Base-by-base conservation (phyloP, 2,797 vertebrate genomes). In the Apogon hyalosoma region DNA sequence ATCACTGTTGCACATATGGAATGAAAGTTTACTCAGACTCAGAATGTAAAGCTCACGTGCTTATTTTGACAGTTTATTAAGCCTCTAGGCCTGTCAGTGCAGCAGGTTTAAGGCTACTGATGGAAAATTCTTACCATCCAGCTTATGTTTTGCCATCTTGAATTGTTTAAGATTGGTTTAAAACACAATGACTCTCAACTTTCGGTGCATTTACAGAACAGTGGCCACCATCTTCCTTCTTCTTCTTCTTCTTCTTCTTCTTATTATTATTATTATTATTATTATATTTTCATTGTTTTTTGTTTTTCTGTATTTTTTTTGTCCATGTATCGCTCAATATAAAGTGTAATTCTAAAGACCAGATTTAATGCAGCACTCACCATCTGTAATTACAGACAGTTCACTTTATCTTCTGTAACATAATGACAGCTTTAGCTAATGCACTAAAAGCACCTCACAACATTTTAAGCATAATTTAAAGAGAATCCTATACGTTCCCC, bases 141-240 rank as follows among this genome's bases (percentile, higher is more conserved):
- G 90, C 82, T 93, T 57, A 83, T 90, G 0, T 85, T 54, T 75
- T 93, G 11, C 7, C 6, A 41, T 40, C 13, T 47, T 12, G 6
- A 6, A 10, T 15, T 51, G 31, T 55, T 12, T 42, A 51, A 2
- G n/a, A 49, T n/a, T 38, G 11, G 80, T 42, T 69, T 73, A 53
- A 83, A 92, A 45, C 88, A 10, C 42, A 3, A 60, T 53, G 13
- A 9, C 4, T 94, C 88, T 72, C 78, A 94, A 63, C 87, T 93
- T 83, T 88, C 92, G 67, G 64, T 15, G 21, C 11, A 21, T 53
- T 21, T 33, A 11, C 36, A 7, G 11, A 60, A 41, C 63, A 36
- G 13, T 18, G 15, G 8, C 55, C 3, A 12, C 54, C n/a, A n/a
- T n/a, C n/a, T n/a, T n/a, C n/a, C n/a, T n/a, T n/a, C n/a, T n/a